phyloP scores from a whole-genome alignment of 1,140 invertebrate species.

The Halictus rubicundus region DNA sequence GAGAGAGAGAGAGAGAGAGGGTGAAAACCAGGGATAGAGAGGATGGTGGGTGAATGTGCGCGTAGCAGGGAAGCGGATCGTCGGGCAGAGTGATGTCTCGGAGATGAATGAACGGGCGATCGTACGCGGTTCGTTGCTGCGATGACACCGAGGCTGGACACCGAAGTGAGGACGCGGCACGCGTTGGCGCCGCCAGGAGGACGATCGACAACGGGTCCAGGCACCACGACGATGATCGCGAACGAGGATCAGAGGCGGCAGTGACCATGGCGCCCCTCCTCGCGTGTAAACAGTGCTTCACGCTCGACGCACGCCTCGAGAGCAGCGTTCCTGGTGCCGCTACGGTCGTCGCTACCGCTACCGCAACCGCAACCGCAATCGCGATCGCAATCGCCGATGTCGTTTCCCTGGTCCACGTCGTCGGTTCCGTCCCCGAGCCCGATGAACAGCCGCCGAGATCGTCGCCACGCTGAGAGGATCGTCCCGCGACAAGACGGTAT shows the following conservation, averaged over 20 bases:
- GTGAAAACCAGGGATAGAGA: too few species aligned
- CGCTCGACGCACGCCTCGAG: slow-evolving; percentile 40
- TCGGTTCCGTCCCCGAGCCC: not conserved
- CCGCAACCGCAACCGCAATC: not conserved
- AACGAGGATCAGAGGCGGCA: slow-evolving; percentile 33
- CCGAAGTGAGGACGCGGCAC: slow-evolving; percentile 13
- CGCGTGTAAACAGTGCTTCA: slow-evolving; percentile 60
- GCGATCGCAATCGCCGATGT: not conserved
- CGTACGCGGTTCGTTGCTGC: slow-evolving; percentile 4
- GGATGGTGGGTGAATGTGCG: slow-evolving; percentile 36
- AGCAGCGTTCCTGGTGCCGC: slow-evolving; percentile 11
- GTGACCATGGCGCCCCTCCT: slow-evolving; percentile 59
- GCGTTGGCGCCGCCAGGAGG: slow-evolving; percentile 25
- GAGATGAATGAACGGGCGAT: slow-evolving; percentile 41
- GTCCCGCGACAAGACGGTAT: slow-evolving; percentile 35
- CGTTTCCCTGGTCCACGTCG: not conserved
- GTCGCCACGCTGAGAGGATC: slow-evolving; percentile 10
- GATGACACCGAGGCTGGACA: slow-evolving; percentile 5
- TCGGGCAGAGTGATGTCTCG: slow-evolving; percentile 8
- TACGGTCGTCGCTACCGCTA: not conserved
- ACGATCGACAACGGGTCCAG: slow-evolving; percentile 22
- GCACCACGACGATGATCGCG: not conserved
- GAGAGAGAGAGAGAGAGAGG: too few species aligned
- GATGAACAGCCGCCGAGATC: not conserved
- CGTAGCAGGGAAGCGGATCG: slow-evolving; percentile 20